These are phyloP conservation scores for Hydropsyche betteni DNA, from an alignment of 2,888 invertebrate genomes.

Conservation along the genomic window DNA sequence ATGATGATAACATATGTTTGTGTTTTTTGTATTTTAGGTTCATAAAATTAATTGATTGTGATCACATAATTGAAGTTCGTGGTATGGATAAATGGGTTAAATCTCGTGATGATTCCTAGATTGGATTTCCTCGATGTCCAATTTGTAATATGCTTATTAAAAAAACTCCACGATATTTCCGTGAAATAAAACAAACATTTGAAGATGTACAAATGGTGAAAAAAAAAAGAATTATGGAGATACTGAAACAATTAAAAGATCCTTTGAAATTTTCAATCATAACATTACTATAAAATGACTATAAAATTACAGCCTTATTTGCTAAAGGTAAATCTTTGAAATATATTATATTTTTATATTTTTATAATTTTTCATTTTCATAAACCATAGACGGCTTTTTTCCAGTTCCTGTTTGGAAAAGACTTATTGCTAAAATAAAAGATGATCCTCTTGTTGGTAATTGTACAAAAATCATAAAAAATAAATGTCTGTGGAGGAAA, in stretches of 20 bases:
- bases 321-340: background rate
- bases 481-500: background rate
- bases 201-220: constrained; percentile 62
- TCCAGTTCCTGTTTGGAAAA: background rate
- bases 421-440: background rate
- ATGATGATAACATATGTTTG: too few species aligned
- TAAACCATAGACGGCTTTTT: background rate
- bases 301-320: background rate
- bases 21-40: constrained; percentile 58
- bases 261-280: background rate
- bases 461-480: background rate
- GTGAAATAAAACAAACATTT: constrained; percentile 60
- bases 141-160: constrained; percentile 69
- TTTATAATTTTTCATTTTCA: background rate
- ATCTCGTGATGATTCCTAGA: constrained; percentile 48
- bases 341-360: background rate
- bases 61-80: constrained; percentile 62
- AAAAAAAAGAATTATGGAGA: constrained; percentile 59
- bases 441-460: background rate
- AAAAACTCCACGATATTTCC: constrained; percentile 67
- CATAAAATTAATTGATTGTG: constrained; percentile 65
- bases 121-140: constrained; percentile 63
- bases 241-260: constrained; percentile 53
- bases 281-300: too few species aligned
- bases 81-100: constrained; percentile 61